Evolutionary conservation across 2,888 invertebrate species (phyloP).

Genomic region (Thera britannica): DNA sequence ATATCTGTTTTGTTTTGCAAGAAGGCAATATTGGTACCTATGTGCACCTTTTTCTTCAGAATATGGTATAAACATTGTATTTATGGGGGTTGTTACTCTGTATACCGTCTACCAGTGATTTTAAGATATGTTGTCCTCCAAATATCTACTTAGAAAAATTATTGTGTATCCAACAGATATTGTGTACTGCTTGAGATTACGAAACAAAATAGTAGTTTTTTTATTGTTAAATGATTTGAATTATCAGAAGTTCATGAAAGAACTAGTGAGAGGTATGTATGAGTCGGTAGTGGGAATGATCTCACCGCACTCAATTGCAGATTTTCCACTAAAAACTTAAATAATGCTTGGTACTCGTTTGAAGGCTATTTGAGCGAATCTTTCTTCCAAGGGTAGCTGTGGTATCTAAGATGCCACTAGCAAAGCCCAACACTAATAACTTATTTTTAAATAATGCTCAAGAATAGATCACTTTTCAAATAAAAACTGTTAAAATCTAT

Average conservation of each 20-base stretch:
- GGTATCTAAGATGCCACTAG: conserved; percentile 1
- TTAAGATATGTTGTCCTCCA: conserved; percentile 15
- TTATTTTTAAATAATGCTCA: background rate
- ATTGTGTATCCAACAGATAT: conserved; percentile 17
- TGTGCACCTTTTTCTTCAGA: conserved; percentile 9
- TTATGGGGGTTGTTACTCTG: background rate
- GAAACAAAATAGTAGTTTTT: conserved; percentile 19
- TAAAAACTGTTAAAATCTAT: background rate
- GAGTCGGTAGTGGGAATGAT: conserved; percentile 18
- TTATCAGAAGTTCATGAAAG: conserved; percentile 21
- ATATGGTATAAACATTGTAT: conserved; percentile 1
- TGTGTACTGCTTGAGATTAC: conserved; percentile 31
- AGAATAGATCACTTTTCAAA: background rate
- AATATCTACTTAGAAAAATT: conserved; percentile 30
- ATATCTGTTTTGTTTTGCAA: conserved; percentile 11
- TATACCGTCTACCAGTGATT: conserved; percentile 28
- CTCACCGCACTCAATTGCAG: conserved; percentile 14
- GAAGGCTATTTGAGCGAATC: background rate
- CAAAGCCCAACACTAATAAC: conserved; percentile 7
- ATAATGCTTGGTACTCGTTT: background rate
- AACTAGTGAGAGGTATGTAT: background rate
- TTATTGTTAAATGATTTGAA: conserved; percentile 23
- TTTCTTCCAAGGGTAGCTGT: background rate
- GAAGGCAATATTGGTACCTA: conserved; percentile 4
- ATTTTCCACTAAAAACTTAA: conserved; percentile 15